Conservation (phyloP, 1,140 invertebrate species). For the Eciton burchellii region DNA sequence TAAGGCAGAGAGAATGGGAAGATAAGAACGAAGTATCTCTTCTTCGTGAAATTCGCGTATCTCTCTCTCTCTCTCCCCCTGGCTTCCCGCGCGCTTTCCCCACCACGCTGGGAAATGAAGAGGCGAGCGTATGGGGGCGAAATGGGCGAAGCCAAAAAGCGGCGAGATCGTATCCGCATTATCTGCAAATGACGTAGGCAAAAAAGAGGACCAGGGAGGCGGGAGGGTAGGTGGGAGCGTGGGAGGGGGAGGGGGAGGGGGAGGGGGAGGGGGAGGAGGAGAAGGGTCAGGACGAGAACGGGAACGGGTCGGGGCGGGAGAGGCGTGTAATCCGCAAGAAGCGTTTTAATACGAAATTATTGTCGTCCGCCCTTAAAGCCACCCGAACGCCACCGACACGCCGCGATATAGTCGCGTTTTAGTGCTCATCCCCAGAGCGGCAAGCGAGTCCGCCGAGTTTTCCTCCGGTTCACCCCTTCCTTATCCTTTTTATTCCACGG, state of each 20-base stretch:
- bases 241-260: too few relatives aligned
- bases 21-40: conserved; percentile 32
- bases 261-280: not conserved
- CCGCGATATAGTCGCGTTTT: conserved; percentile 52
- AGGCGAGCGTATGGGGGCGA: not conserved
- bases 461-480: not conserved
- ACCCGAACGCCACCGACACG: conserved; percentile 39
- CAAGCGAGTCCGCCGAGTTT: conserved; percentile 32
- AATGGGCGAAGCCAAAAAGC: conserved; percentile 3
- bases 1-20: conserved; percentile 24
- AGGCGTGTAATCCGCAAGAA: conserved; percentile 61
- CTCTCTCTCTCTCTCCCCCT: not conserved
- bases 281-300: too few relatives aligned
- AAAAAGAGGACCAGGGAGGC: too few relatives aligned
- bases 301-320: conserved; percentile 55
- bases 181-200: conserved; percentile 64
- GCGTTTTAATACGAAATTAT: conserved; percentile 62
- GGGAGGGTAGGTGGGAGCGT: too few relatives aligned
- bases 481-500: conserved; percentile 14
- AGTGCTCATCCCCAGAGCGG: conserved; percentile 20
- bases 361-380: conserved; percentile 43
- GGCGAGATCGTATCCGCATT: conserved; percentile 71
- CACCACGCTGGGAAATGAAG: conserved; percentile 9
- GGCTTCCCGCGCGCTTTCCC: too few relatives aligned
- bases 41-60: conserved; percentile 2